Conservation (phyloP, 2,113 vertebrate species). For the Pelmatolapia mariae region DNA sequence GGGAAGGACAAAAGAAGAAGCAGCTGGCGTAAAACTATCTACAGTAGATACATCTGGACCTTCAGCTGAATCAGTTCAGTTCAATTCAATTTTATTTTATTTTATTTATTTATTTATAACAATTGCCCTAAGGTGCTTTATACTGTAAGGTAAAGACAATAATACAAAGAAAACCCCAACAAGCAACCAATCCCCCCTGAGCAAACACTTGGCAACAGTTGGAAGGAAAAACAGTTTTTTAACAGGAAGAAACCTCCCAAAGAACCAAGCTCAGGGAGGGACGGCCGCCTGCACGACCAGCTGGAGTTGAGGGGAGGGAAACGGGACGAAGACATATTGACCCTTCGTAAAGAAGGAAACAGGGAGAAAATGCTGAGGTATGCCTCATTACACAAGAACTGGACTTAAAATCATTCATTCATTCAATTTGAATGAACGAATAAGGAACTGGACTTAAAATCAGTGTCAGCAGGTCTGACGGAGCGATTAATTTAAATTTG, state of each 20-base stretch:
- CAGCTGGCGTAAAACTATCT: accelerated
- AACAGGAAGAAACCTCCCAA: not conserved
- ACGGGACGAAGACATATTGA: accelerated
- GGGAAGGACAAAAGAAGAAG: not conserved
- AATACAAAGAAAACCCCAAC: not conserved
- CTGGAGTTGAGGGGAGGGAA: not conserved
- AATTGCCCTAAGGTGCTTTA: not conserved
- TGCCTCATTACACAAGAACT: not conserved
- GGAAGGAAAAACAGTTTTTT: accelerated
- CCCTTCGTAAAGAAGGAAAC: not conserved
- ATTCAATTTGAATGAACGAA: too few species aligned
- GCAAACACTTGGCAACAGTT: not conserved
- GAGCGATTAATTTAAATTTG: not conserved
- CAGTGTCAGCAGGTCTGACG: not conserved
- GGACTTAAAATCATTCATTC: not conserved
- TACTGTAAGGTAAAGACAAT: not conserved
- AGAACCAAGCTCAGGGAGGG: not conserved
- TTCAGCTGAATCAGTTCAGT: accelerated
- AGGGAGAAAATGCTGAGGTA: accelerated
- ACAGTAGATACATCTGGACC: not conserved
- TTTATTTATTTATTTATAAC: not conserved
- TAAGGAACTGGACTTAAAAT: not conserved
- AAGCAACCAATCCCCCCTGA: not conserved
- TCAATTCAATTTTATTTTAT: accelerated
- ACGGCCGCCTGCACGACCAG: not conserved